These are phyloP conservation scores for Thunnus albacares DNA, from an alignment of 2,797 vertebrate genomes.

Conservation along the genomic window DNA sequence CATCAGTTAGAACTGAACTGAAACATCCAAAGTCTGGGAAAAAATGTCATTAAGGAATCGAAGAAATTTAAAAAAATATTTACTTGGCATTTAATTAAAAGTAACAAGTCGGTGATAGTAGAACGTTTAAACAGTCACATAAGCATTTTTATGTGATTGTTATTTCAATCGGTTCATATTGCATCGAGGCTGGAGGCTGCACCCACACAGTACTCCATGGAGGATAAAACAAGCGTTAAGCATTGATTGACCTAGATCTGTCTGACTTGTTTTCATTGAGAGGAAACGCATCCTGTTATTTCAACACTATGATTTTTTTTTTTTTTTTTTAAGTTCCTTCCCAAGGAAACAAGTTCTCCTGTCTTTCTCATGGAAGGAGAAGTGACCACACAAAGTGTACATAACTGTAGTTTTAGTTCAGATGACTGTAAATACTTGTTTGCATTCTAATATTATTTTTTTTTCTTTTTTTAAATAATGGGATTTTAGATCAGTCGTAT, in stretches of 20 bases:
- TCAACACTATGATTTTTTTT: conserved; percentile 32
- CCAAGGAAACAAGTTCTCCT: conserved; percentile 73
- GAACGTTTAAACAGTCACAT: neutral
- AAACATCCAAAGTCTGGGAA: too few relatives aligned
- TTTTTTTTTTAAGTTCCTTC: conserved; percentile 48
- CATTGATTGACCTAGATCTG: neutral
- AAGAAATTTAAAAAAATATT: neutral
- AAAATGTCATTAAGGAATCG: neutral
- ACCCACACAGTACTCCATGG: neutral
- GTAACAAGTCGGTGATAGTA: neutral
- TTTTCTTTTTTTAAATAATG: conserved; percentile 78
- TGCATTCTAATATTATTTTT: conserved; percentile 70
- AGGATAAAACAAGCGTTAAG: conserved; percentile 4
- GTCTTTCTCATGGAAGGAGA: conserved; percentile 51
- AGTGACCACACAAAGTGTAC: conserved; percentile 74
- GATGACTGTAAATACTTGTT: conserved; percentile 84
- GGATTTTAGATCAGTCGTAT: conserved; percentile 73
- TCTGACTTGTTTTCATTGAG: neutral
- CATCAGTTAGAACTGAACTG: neutral
- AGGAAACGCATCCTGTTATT: conserved; percentile 51
- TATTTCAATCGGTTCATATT: neutral
- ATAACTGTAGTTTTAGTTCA: conserved; percentile 72
- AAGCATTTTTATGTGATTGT: neutral
- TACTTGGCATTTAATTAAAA: neutral
- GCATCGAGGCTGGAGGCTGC: neutral